Evolutionary conservation across 2,888 invertebrate species (phyloP).

Genomic region (Chydorus sphaericus): DNA sequence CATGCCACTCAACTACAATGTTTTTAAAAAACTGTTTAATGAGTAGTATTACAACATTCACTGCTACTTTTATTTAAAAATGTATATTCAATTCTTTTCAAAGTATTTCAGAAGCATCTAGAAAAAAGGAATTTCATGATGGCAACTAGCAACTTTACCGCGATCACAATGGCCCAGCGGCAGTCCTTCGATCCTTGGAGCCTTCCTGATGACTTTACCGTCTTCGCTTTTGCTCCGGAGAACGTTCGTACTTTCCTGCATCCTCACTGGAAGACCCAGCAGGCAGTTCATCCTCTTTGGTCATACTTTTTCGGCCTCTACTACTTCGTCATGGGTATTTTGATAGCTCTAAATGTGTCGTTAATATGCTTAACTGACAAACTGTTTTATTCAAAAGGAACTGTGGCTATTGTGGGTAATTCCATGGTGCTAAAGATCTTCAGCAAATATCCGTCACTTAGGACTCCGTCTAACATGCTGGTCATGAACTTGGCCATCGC

Average conservation of each 20-base stretch:
- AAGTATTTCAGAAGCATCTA: no score
- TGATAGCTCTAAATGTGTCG: background rate
- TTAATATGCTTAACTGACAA: background rate
- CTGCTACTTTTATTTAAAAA: no score
- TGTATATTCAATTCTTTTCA: no score
- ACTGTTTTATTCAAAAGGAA: no score
- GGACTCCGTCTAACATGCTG: constrained; percentile 27
- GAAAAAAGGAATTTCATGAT: no score
- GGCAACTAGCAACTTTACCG: no score
- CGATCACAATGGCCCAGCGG: background rate
- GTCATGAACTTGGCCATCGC: constrained; percentile 26
- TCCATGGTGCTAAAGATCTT: constrained; percentile 11
- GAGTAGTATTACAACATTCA: no score
- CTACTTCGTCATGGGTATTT: constrained; percentile 18
- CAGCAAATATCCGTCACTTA: constrained; percentile 18
- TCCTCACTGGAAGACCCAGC: constrained; percentile 20
- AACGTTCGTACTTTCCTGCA: constrained; percentile 15
- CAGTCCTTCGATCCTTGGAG: constrained; percentile 14
- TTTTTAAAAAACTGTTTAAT: no score
- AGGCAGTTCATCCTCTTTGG: constrained; percentile 19
- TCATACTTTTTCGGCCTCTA: constrained; percentile 19
- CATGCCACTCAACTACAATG: no score
- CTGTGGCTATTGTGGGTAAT: constrained; percentile 10
- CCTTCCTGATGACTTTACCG: constrained; percentile 12
- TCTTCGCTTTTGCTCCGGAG: constrained; percentile 12